A percentile compares a stretch with the other conserved stretches of the same genome.
Evolutionary conservation across 30 jellyfish, hydroid and myxozoan species (phyloP).

Genomic region (Chrysaora quinquecirrha): DNA sequence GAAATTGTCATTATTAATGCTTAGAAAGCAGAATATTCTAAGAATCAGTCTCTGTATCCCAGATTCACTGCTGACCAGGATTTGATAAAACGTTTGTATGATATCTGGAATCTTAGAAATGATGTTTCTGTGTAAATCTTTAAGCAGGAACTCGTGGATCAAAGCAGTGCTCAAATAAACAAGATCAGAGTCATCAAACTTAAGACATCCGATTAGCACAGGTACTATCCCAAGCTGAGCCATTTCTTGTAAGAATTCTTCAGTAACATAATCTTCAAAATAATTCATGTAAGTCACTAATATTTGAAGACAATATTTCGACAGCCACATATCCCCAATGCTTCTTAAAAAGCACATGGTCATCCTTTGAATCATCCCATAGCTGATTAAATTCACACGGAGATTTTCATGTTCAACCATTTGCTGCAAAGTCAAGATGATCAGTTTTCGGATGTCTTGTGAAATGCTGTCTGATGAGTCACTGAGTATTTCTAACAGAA

Average conservation of each 20-base stretch:
- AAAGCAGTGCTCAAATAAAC: constrained; percentile 83
- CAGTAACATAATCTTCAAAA: constrained; percentile 68
- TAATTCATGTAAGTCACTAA: constrained; percentile 75
- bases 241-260: constrained; percentile 89
- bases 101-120: constrained; percentile 75
- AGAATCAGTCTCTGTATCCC: constrained; percentile 71
- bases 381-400: constrained; percentile 63
- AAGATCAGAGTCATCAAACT: constrained; percentile 85
- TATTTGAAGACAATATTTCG: constrained; percentile 79
- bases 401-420: constrained; percentile 65
- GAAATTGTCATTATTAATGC: constrained; percentile 69
- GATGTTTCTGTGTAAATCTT: constrained; percentile 59
- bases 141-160: constrained; percentile 76
- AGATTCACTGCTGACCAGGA: constrained; percentile 77
- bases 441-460: constrained; percentile 59
- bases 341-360: constrained; percentile 69
- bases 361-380: constrained; percentile 70
- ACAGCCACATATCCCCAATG: constrained; percentile 77
- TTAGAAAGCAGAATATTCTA: constrained; percentile 72
- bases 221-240: constrained; percentile 79
- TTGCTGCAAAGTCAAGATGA: constrained; percentile 66
- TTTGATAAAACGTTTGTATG: constrained; percentile 67
- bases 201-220: constrained; percentile 78
- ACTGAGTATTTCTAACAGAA: constrained; percentile 65
- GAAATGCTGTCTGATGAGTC: constrained; percentile 69